Conservation (phyloP, 2,888 invertebrate species). For the Trissoscelio sp. region DNA sequence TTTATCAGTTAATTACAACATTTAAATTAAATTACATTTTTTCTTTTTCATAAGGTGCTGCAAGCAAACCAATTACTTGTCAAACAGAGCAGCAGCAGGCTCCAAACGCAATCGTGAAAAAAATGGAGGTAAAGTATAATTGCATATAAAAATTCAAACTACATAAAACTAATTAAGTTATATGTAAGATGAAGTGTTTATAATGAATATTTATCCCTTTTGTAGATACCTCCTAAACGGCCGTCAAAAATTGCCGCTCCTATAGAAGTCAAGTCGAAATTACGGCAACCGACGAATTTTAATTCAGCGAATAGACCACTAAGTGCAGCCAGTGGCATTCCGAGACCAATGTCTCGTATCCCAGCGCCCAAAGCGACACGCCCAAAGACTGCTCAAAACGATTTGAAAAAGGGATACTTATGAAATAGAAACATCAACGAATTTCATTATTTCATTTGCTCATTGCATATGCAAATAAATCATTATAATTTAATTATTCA, state of each 20-base stretch:
- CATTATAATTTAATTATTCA: background rate
- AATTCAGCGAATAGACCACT: slow-evolving; percentile 71
- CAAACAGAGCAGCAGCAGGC: background rate
- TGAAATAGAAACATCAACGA: slow-evolving; percentile 33
- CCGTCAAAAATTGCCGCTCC: slow-evolving; percentile 42
- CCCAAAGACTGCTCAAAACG: slow-evolving; percentile 66
- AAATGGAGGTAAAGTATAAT: background rate
- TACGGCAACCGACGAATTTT: slow-evolving; percentile 79
- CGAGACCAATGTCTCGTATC: slow-evolving; percentile 81
- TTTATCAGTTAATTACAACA: too few relatives aligned
- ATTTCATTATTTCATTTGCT: background rate
- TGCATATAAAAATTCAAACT: too few relatives aligned
- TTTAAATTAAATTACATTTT: too few relatives aligned
- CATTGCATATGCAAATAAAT: background rate
- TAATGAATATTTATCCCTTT: background rate
- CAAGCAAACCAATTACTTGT: slow-evolving; percentile 8
- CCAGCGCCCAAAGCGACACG: slow-evolving; percentile 77
- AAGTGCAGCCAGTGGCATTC: slow-evolving; percentile 78
- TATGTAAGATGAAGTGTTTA: too few relatives aligned
- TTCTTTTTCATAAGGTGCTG: background rate
- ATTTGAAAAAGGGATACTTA: slow-evolving; percentile 51
- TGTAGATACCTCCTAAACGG: slow-evolving; percentile 59
- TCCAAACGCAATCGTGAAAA: background rate
- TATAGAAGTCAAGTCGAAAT: slow-evolving; percentile 68
- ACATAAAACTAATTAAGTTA: too few relatives aligned